A percentile compares a stretch with the other conserved stretches of the same genome.
Conservation (phyloP, 2,888 invertebrate genomes). For the Pollenia labialis region DNA sequence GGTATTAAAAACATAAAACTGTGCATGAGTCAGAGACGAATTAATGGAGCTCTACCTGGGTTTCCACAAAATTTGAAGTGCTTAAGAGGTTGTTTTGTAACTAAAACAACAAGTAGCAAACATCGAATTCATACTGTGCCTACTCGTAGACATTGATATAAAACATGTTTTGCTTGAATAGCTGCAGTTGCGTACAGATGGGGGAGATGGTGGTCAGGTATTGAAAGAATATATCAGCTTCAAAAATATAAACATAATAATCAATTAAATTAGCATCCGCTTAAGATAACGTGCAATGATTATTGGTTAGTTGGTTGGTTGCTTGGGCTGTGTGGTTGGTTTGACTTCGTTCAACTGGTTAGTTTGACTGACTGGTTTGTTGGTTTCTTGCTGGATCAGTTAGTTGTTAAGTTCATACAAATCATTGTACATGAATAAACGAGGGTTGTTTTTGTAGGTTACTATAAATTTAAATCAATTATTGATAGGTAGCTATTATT, state of each 20-base stretch:
- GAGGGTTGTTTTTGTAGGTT: neutral
- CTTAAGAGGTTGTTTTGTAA: neutral
- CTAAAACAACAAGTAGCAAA: neutral
- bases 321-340: slow-evolving; percentile 23
- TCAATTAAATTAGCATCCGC: slow-evolving; percentile 74
- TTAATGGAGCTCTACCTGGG: neutral
- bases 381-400: slow-evolving; percentile 22
- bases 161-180: neutral
- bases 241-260: slow-evolving; percentile 67
- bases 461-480: no score
- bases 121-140: neutral
- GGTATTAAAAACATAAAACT: neutral
- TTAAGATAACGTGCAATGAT: slow-evolving; percentile 71
- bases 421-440: neutral
- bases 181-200: neutral
- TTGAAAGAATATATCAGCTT: slow-evolving; percentile 38
- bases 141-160: no score
- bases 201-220: slow-evolving; percentile 14
- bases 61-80: neutral
- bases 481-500: no score
- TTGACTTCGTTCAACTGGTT: slow-evolving; percentile 4
- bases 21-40: neutral
- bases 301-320: slow-evolving; percentile 67
- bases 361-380: slow-evolving; percentile 7
- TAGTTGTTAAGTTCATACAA: slow-evolving; percentile 5